Percentiles rank a stretch among this genome's conserved stretches.
phyloP scores from a whole-genome alignment of 2,888 invertebrate species.

The Volucella zonaria region DNA sequence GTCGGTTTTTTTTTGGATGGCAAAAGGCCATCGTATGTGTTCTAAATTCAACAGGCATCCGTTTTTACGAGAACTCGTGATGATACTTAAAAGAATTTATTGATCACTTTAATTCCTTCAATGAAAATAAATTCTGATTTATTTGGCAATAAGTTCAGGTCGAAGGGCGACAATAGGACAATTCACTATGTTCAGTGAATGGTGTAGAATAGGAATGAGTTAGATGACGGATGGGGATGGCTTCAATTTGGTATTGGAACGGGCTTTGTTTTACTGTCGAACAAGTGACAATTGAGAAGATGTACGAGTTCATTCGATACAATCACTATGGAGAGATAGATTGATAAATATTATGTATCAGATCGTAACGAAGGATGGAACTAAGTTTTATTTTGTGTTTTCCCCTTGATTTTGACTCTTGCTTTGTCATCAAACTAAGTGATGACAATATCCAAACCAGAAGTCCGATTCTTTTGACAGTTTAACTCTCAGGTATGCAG shows the following conservation, averaged over 20 bases:
- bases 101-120: constrained; percentile 83
- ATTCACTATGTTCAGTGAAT: constrained; percentile 53
- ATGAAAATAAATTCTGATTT: constrained; percentile 83
- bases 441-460: too few species aligned
- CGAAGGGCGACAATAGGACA: constrained; percentile 62
- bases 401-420: too few species aligned
- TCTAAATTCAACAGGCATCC: constrained; percentile 78
- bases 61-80: constrained; percentile 66
- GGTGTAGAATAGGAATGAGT: constrained; percentile 65
- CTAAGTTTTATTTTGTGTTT: too few species aligned
- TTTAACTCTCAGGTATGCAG: too few species aligned
- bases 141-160: constrained; percentile 80
- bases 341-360: too few species aligned
- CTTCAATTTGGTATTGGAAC: not conserved
- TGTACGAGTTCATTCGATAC: not conserved
- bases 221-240: not conserved
- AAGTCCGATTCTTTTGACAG: too few species aligned
- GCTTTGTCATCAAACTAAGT: too few species aligned
- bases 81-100: constrained; percentile 82
- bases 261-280: too few species aligned
- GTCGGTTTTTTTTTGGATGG: constrained; percentile 5
- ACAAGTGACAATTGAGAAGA: constrained; percentile 11
- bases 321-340: too few species aligned
- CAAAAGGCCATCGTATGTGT: constrained; percentile 48
- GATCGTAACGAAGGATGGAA: too few species aligned